Evolutionary conservation across 2,113 vertebrate species (phyloP).

Genomic region (Percina caprodes): DNA sequence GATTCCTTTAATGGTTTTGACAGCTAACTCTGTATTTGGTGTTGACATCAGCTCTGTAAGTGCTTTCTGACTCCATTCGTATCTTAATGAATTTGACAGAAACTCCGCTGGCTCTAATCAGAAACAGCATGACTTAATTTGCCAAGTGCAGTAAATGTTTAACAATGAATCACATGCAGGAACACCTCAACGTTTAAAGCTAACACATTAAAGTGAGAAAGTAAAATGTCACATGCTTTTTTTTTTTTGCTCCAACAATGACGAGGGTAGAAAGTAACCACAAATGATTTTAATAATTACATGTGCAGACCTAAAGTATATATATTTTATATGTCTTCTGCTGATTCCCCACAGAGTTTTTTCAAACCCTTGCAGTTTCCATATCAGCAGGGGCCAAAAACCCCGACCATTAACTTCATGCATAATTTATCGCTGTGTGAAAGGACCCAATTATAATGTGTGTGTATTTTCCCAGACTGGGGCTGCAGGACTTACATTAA

Average conservation of each 20-base stretch:
- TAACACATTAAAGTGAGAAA: conserved; percentile 19
- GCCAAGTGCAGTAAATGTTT: neutral
- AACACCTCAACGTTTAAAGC: neutral
- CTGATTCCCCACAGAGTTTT: conserved; percentile 43
- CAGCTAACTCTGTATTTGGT: neutral
- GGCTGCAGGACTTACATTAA: conserved; percentile 69
- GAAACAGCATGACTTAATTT: conserved; percentile 17
- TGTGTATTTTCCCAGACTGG: conserved; percentile 43
- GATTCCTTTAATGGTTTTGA: neutral
- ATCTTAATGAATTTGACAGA: neutral
- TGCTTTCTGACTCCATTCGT: neutral
- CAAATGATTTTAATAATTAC: conserved; percentile 28
- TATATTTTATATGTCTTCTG: conserved; percentile 14
- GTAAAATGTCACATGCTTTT: conserved; percentile 28
- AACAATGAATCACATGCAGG: neutral
- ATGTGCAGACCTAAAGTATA: neutral
- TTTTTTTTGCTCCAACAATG: conserved; percentile 12
- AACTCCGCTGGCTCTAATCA: neutral
- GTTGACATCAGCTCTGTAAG: neutral
- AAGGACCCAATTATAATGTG: conserved; percentile 73
- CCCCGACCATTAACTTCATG: conserved; percentile 65
- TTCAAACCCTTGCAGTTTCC: conserved; percentile 51
- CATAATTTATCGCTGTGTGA: conserved; percentile 71
- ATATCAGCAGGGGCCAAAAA: conserved; percentile 67
- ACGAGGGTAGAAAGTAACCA: neutral